Base-by-base conservation (phyloP, 2,797 vertebrate species). In the Anabas testudineus region DNA sequence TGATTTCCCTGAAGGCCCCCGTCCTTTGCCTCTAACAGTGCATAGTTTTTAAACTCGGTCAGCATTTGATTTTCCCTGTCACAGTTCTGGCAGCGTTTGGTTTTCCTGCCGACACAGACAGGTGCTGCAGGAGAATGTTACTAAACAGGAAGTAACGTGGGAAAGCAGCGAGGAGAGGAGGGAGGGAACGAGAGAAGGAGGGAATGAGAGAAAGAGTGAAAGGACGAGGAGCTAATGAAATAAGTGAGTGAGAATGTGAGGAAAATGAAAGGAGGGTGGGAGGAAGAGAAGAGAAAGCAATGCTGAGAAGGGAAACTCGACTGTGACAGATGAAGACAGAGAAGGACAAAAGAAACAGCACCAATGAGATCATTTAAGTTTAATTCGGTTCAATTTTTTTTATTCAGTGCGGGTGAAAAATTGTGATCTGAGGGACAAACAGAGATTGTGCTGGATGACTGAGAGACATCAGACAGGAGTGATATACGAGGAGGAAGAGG, bases 111-210 rank as follows among this genome's bases (percentile, higher is more conserved):
- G 61, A 79, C 74, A 45, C 67, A 73, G 79, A 86, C 89, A 89
- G 87, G 84, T 91, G 89, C 70, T 78, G 73, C 70, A 46, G 79
- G 74, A 93, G 89, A 91, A 90, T 86, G 88, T 78, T 81, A 86
- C 87, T 69, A 88, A 91, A 90, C 91, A 83, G 91, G 93, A 94
- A 93, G 90, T 67, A 46, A 54, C 19, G 5, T 12, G 0, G 49
- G 56, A 78, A 46, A 34, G 47, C 59, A n/a, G n/a, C n/a, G n/a
- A n/a, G n/a, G n/a, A n/a, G n/a, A n/a, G n/a, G n/a, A n/a, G n/a
- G n/a, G n/a, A 28, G 64, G 74, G 75, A 47, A 58, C 57, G 45
- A 15, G 47, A 43, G 56, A 46, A 53, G 43, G 62, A 67, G 30
- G 36, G 43, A 36, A 46, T 30, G 19, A 46, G 4, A 60, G 46